Conservation (phyloP, 2,113 vertebrate species). For the Phaethornis superciliosus region DNA sequence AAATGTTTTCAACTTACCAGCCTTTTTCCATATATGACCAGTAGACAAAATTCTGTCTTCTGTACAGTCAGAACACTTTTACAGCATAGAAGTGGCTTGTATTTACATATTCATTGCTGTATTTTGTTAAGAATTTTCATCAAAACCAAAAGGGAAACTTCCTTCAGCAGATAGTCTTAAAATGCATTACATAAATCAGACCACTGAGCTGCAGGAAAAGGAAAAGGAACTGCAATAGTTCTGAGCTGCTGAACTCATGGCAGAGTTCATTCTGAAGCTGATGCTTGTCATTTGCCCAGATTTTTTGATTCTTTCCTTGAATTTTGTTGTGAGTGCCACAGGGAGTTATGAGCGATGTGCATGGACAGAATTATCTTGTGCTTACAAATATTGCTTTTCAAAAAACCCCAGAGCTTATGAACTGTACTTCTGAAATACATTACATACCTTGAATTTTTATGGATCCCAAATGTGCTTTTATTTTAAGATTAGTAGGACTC, state of each 20-base stretch:
- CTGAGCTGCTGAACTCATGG: not conserved
- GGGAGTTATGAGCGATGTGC: not conserved
- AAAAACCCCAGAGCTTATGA: not conserved
- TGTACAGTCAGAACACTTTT: not conserved
- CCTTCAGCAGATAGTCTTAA: not conserved
- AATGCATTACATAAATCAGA: not conserved
- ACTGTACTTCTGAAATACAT: slow-evolving; percentile 43
- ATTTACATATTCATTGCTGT: not conserved
- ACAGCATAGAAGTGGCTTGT: not conserved
- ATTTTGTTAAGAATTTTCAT: not conserved
- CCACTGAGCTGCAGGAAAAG: not conserved
- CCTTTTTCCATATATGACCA: not conserved
- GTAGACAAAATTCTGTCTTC: not conserved
- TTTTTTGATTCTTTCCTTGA: not conserved
- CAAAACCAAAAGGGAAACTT: not conserved
- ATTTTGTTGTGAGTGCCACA: not conserved
- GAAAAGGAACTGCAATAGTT: not conserved
- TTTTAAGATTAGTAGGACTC: slow-evolving; percentile 31
- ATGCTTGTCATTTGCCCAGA: not conserved
- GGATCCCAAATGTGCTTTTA: slow-evolving; percentile 27
- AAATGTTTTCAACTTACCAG: not conserved
- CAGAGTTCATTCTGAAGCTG: not conserved
- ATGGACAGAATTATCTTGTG: not conserved
- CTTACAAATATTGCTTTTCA: slow-evolving; percentile 48
- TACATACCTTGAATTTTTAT: slow-evolving; percentile 18